A percentile compares a stretch with the other conserved stretches of the same genome.
Evolutionary conservation across 2,797 vertebrate species (phyloP).

Genomic region (Vireo griseus): DNA sequence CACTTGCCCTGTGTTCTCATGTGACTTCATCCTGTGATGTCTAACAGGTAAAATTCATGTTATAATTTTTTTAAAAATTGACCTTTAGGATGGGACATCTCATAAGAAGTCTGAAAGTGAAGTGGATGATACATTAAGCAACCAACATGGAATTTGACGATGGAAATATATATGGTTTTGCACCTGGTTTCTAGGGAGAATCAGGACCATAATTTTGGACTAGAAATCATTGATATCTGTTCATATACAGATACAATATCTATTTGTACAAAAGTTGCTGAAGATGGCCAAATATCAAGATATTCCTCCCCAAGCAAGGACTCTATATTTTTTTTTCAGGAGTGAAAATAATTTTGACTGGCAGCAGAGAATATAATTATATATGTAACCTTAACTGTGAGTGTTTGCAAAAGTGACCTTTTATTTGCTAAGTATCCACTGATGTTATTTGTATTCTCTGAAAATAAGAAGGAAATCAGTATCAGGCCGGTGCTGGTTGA

Average conservation of each 20-base stretch:
- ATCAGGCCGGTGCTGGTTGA: background rate
- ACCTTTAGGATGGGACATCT: background rate
- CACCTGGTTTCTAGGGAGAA: background rate
- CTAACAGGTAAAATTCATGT: background rate
- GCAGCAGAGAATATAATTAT: background rate
- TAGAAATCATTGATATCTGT: background rate
- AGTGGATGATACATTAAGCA: background rate
- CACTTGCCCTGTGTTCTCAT: background rate
- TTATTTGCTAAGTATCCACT: background rate
- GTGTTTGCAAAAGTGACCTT: background rate
- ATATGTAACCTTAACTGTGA: background rate
- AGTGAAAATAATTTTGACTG: background rate
- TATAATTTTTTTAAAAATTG: background rate
- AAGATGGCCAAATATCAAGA: background rate
- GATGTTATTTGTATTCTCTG: background rate
- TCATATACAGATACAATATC: background rate
- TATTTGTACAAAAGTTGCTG: background rate
- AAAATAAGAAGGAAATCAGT: background rate
- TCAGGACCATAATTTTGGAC: background rate
- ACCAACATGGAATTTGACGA: fast-evolving
- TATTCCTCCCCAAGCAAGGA: background rate
- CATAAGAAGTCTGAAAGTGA: background rate
- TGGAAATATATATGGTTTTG: background rate
- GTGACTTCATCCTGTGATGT: background rate
- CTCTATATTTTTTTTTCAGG: background rate